A percentile compares a stretch with the other conserved stretches of the same genome.
Conservation (phyloP, 2,113 vertebrate species). For the Sarotherodon lohbergeri region DNA sequence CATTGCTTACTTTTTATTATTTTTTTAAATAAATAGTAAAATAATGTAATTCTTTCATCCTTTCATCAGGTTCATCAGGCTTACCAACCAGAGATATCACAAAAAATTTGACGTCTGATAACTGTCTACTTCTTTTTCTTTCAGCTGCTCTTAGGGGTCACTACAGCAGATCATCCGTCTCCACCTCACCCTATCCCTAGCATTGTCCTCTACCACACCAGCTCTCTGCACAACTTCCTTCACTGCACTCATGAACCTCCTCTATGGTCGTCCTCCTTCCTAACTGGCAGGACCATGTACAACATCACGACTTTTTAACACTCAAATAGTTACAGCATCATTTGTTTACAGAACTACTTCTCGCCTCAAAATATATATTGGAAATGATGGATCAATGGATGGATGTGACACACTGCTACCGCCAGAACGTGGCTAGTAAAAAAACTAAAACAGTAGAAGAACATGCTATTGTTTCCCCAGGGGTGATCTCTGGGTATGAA, state of each 20-base stretch:
- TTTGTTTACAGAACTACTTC: not conserved
- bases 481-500: not conserved
- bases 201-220: not conserved
- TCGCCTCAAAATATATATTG: not conserved
- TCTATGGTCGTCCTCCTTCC: not conserved
- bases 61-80: not conserved
- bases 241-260: not conserved
- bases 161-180: not conserved
- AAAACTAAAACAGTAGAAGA: not conserved
- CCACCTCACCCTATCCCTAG: not conserved
- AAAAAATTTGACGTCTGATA: not conserved
- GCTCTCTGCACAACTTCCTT: not conserved
- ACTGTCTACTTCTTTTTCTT: not conserved
- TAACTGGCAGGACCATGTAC: not conserved
- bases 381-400: not conserved
- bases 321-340: not conserved
- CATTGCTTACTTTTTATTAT: not conserved
- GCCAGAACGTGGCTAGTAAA: not conserved
- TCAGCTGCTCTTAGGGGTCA: not conserved
- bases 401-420: not conserved
- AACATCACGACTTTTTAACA: not conserved
- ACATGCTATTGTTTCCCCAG: not conserved
- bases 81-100: not conserved
- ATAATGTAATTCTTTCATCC: not conserved
- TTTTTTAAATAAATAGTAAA: not conserved